phyloP scores from a whole-genome alignment of 1,140 invertebrate genomes.

The Camponotus pennsylvanicus region DNA sequence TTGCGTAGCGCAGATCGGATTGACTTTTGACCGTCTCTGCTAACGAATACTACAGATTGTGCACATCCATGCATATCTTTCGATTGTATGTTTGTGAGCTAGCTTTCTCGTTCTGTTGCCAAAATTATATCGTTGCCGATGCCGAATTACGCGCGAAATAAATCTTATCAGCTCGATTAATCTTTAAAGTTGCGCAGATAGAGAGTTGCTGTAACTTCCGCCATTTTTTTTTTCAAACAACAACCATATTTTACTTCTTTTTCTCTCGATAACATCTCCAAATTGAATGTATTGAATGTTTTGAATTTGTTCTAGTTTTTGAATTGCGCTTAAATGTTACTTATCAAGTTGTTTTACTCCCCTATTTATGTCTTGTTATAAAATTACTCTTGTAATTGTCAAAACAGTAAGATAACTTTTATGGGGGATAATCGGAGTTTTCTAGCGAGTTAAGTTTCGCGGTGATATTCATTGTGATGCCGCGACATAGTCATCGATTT shows the following conservation, averaged over 20 bases:
- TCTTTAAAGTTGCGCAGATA: neutral
- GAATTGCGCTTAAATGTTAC: neutral
- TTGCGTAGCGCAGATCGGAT: neutral
- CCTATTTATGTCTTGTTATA: neutral
- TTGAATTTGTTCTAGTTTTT: neutral
- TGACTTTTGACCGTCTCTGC: neutral
- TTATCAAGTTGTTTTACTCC: neutral
- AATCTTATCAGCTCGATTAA: conserved; percentile 32
- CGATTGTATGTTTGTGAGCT: neutral
- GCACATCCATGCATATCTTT: neutral
- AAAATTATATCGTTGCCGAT: neutral
- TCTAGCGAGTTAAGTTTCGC: neutral
- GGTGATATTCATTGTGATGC: conserved; percentile 55
- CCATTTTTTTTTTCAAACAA: neutral
- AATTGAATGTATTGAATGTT: conserved; percentile 7
- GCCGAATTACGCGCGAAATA: neutral
- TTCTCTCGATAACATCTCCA: neutral
- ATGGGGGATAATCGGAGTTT: neutral
- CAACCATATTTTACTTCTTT: neutral
- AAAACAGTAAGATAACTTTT: neutral
- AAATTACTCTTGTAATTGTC: neutral
- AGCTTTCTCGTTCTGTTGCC: neutral
- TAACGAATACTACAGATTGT: neutral
- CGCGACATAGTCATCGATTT: conserved; percentile 69
- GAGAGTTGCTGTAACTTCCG: neutral